phyloP scores from a whole-genome alignment of 2,797 vertebrate species.

The Phrynocephalus guinanensis region DNA sequence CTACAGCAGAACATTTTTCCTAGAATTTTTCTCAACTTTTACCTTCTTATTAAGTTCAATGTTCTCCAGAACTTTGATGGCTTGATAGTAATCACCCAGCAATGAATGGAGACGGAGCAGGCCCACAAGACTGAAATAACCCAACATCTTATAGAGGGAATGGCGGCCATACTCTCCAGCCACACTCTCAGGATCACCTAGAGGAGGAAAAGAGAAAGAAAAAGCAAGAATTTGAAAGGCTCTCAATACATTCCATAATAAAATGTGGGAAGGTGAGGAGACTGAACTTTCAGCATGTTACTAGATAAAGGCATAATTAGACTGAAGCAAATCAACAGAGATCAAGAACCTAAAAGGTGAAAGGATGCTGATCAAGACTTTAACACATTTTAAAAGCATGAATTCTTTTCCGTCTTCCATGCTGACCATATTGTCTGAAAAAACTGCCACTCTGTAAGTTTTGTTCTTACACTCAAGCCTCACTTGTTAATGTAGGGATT shows the following conservation, averaged over 20 bases:
- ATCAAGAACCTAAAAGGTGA: background rate
- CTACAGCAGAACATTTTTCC: background rate
- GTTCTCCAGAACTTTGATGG: slow-evolving; percentile 98
- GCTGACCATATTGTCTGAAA: background rate
- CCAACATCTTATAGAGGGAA: slow-evolving; percentile 98
- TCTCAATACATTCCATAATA: background rate
- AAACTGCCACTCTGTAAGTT: background rate
- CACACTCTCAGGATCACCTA: slow-evolving; percentile 97
- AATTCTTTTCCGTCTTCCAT: background rate
- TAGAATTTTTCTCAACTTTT: slow-evolving; percentile 5
- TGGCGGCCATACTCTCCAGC: slow-evolving; percentile 98
- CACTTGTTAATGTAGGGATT: background rate
- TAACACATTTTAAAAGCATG: background rate
- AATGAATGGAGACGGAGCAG: slow-evolving; percentile 95
- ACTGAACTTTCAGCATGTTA: background rate
- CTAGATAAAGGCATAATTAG: background rate
- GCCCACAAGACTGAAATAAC: slow-evolving; percentile 98
- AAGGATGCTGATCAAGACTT: background rate
- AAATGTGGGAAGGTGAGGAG: background rate
- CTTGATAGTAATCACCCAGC: slow-evolving; percentile 98
- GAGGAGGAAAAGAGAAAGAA: background rate
- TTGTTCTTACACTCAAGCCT: background rate
- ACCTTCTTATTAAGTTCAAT: slow-evolving; percentile 99
- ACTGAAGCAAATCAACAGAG: background rate
- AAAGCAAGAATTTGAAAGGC: background rate